Percentiles rank a stretch among this genome's conserved stretches.
phyloP scores from a whole-genome alignment of 1,140 invertebrate species.

The Drosophila punjabiensis region DNA sequence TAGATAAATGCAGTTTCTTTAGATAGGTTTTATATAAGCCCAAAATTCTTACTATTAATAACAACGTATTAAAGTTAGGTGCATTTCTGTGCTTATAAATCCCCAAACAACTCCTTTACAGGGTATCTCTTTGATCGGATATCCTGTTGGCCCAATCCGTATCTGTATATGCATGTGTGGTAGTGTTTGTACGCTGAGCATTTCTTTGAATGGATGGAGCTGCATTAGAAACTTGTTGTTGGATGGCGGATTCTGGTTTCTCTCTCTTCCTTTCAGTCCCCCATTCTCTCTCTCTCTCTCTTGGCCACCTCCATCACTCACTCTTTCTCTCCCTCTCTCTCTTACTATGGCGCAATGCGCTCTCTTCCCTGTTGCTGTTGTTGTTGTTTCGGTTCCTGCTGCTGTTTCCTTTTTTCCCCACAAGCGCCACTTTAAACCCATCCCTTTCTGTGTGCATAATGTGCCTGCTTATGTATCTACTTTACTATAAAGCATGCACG shows the following conservation, averaged over 20 bases:
- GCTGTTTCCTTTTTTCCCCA: constrained; percentile 60
- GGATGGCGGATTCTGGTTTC: constrained; percentile 44
- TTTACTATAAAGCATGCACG: constrained; percentile 73
- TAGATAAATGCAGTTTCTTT: background rate
- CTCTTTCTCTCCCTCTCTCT: constrained; percentile 10
- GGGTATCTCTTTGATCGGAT: constrained; percentile 26
- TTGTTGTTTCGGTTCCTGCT: constrained; percentile 40
- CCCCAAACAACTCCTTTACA: background rate
- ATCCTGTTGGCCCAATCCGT: constrained; percentile 8
- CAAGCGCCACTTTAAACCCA: constrained; percentile 82
- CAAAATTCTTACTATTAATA: background rate
- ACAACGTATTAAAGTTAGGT: too few species aligned
- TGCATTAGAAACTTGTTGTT: constrained; percentile 81
- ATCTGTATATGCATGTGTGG: constrained; percentile 9
- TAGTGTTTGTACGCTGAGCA: constrained; percentile 37
- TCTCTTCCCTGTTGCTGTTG: constrained; percentile 30
- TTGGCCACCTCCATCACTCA: background rate
- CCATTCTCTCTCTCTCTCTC: constrained; percentile 19
- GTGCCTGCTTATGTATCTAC: constrained; percentile 81
- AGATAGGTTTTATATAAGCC: background rate
- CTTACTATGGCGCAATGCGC: constrained; percentile 27
- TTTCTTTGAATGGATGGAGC: constrained; percentile 77
- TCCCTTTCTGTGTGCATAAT: constrained; percentile 74
- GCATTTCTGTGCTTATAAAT: background rate
- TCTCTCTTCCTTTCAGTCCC: constrained; percentile 9